Conservation (phyloP, 2,888 invertebrate genomes). For the Idaea straminata region DNA sequence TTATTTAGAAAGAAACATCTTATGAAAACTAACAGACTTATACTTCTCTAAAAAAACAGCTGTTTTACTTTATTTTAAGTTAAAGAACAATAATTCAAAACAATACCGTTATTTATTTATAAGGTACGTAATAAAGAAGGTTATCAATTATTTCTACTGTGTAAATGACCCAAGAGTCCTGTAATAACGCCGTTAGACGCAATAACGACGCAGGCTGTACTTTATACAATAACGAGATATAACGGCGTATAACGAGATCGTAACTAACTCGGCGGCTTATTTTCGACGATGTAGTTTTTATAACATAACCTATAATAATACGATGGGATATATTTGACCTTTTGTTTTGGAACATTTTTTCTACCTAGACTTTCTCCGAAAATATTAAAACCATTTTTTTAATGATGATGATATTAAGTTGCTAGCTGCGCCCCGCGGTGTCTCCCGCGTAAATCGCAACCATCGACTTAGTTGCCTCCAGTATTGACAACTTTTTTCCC, state of each 20-base stretch:
- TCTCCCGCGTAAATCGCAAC: no score
- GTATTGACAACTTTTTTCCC: no score
- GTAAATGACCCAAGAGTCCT: slow-evolving; percentile 16
- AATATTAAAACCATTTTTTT: not conserved
- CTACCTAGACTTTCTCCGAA: not conserved
- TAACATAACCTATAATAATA: slow-evolving; percentile 8
- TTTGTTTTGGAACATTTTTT: not conserved
- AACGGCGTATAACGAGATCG: slow-evolving; percentile 1
- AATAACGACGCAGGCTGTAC: slow-evolving; percentile 14
- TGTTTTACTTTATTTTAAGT: no score
- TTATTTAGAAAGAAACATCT: no score
- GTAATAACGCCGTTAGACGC: slow-evolving; percentile 17
- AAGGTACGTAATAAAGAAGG: slow-evolving; percentile 16
- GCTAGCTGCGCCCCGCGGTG: no score
- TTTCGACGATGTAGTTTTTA: not conserved
- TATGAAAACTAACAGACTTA: no score
- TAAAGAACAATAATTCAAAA: slow-evolving; percentile 6
- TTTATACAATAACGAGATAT: slow-evolving; percentile 5
- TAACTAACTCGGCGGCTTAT: not conserved
- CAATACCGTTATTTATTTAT: slow-evolving; percentile 18
- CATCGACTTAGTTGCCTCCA: no score
- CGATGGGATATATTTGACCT: not conserved
- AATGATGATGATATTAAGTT: no score
- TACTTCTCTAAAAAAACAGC: no score
- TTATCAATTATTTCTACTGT: slow-evolving; percentile 19